phyloP scores from a whole-genome alignment of 2,113 vertebrate species.

The Ptychochromis oligacanthus region DNA sequence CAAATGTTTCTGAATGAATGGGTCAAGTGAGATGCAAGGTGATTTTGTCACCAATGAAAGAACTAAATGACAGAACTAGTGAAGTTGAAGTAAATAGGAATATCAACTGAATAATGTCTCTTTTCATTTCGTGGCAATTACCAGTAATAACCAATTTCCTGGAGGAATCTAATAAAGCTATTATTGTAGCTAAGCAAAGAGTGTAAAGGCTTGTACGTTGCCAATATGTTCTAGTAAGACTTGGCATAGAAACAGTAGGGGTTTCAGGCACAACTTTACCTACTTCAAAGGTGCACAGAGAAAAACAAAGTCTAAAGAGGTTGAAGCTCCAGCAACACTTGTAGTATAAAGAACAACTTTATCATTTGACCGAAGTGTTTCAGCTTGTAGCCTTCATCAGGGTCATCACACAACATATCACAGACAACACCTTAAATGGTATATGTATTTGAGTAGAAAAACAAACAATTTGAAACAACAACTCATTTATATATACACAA shows the following conservation, averaged over 20 bases:
- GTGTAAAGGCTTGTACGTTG: background rate
- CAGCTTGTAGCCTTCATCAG: background rate
- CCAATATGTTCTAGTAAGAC: background rate
- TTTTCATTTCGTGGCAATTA: background rate
- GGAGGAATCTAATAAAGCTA: background rate
- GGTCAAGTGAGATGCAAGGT: background rate
- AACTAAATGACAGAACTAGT: background rate
- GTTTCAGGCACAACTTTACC: background rate
- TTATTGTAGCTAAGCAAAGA: background rate
- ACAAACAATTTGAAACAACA: background rate
- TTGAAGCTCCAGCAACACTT: no score
- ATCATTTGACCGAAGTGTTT: background rate
- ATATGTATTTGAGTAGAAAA: background rate
- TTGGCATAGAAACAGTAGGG: background rate
- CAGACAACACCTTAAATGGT: background rate
- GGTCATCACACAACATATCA: background rate
- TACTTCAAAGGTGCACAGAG: background rate
- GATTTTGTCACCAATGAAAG: background rate
- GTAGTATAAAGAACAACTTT: background rate
- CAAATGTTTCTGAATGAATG: background rate
- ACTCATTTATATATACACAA: background rate
- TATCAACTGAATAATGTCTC: background rate
- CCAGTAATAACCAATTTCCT: background rate
- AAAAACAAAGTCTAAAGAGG: background rate
- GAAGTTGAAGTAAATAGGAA: background rate